phyloP scores from a whole-genome alignment of 2,888 invertebrate genomes.

The Lacanobia wlatinum region DNA sequence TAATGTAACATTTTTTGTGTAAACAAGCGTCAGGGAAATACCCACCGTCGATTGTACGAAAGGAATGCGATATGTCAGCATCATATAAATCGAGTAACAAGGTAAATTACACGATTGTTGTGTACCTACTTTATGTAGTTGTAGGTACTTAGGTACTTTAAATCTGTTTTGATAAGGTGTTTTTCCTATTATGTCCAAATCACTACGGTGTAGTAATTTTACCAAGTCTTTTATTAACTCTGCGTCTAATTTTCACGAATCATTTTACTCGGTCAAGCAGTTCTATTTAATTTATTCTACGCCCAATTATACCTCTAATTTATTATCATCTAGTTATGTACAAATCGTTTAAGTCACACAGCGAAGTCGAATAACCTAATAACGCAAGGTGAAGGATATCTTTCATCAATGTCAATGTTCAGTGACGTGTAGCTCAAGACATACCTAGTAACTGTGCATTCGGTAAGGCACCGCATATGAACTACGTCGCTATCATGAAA shows the following conservation, averaged over 20 bases:
- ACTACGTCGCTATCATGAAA: slow-evolving; percentile 53
- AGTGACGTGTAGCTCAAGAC: slow-evolving; percentile 59
- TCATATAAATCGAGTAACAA: slow-evolving; percentile 39
- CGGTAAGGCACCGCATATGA: slow-evolving; percentile 41
- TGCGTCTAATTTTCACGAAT: slow-evolving; percentile 5
- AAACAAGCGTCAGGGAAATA: slow-evolving; percentile 52
- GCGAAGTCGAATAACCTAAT: slow-evolving; percentile 54
- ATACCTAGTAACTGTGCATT: slow-evolving; percentile 61
- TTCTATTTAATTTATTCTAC: slow-evolving; percentile 25
- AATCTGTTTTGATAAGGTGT: slow-evolving; percentile 38
- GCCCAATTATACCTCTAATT: slow-evolving; percentile 15
- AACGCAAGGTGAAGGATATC: slow-evolving; percentile 67
- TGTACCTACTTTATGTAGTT: slow-evolving; percentile 21
- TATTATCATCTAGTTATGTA: slow-evolving; percentile 44
- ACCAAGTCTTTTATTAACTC: not conserved
- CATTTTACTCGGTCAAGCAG: not conserved
- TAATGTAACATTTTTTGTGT: slow-evolving; percentile 31
- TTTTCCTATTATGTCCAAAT: slow-evolving; percentile 45
- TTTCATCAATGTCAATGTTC: slow-evolving; percentile 63
- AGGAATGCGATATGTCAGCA: slow-evolving; percentile 58
- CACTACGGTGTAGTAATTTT: slow-evolving; percentile 2
- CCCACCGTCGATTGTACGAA: slow-evolving; percentile 32
- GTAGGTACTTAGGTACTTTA: slow-evolving; percentile 15
- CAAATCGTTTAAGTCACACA: slow-evolving; percentile 37
- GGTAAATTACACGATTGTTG: slow-evolving; percentile 49